phyloP scores from a whole-genome alignment of 2,888 invertebrate genomes.

The Aradus depressus region DNA sequence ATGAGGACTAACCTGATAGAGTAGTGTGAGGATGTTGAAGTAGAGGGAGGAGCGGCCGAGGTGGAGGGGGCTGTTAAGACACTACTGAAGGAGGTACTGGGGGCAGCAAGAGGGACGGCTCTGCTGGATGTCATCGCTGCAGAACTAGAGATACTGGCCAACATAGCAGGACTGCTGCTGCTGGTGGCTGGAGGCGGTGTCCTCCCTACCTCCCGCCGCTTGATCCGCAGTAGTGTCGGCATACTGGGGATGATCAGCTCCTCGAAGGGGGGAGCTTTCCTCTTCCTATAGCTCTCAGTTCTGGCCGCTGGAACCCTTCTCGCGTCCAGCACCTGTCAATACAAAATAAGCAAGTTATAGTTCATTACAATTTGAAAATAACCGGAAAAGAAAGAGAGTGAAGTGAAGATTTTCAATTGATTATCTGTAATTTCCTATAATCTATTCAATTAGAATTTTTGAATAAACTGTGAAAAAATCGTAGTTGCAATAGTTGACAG shows the following conservation, averaged over 20 bases:
- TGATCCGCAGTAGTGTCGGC: constrained; percentile 49
- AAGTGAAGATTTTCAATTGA: no score
- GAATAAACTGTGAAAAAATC: no score
- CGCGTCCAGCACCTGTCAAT: constrained; percentile 28
- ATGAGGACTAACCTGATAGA: constrained; percentile 10
- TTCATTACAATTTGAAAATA: no score
- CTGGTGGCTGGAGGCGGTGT: constrained; percentile 22
- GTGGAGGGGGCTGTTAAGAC: constrained; percentile 2
- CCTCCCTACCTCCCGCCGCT: constrained; percentile 43
- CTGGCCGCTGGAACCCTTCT: constrained; percentile 30
- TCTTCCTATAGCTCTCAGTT: constrained; percentile 24
- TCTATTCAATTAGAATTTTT: no score
- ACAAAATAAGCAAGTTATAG: constrained; percentile 4
- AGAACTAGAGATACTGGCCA: background rate
- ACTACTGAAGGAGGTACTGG: background rate
- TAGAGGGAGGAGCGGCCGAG: constrained; percentile 4
- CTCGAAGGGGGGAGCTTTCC: constrained; percentile 26
- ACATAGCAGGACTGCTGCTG: constrained; percentile 5
- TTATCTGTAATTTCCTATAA: no score
- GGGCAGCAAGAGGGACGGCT: background rate
- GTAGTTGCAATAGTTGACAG: no score
- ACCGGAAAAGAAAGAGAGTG: no score
- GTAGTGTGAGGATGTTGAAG: constrained; percentile 11
- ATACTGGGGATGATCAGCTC: constrained; percentile 45
- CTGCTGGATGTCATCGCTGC: background rate